Evolutionary conservation across 2,113 vertebrate species (phyloP).

Genomic region (Anarrhichthys ocellatus): DNA sequence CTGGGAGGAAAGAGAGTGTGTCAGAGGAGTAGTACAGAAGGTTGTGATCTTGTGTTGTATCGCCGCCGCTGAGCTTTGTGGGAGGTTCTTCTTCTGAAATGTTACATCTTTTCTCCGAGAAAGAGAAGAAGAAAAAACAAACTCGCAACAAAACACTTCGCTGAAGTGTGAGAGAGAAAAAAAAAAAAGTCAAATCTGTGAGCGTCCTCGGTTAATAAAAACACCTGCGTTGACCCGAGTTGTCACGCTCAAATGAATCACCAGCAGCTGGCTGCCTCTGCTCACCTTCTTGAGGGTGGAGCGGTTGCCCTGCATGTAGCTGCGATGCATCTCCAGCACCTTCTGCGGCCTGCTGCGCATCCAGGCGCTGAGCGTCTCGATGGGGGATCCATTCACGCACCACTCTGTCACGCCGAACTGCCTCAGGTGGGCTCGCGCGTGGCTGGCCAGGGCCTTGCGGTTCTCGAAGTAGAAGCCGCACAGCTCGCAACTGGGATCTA

Average conservation of each 20-base stretch:
- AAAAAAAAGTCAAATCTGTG: not conserved
- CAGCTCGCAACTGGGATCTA: slow-evolving; percentile 93
- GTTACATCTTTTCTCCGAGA: not conserved
- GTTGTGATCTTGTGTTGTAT: slow-evolving; percentile 25
- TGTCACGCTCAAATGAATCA: not conserved
- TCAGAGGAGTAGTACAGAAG: slow-evolving; percentile 30
- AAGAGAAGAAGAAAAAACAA: not conserved
- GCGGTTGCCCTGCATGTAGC: slow-evolving; percentile 91
- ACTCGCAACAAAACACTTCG: not conserved
- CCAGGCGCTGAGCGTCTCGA: slow-evolving; percentile 97
- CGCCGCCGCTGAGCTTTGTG: slow-evolving; percentile 24
- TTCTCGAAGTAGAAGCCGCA: slow-evolving; percentile 98
- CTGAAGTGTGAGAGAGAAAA: slow-evolving; percentile 3
- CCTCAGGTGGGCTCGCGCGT: slow-evolving; percentile 93
- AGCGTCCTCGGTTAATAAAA: not conserved
- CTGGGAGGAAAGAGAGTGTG: slow-evolving; percentile 21
- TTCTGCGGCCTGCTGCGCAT: slow-evolving; percentile 95
- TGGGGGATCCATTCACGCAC: slow-evolving; percentile 98
- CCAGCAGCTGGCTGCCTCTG: not conserved
- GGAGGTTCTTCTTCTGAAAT: slow-evolving; percentile 12
- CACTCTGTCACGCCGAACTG: slow-evolving; percentile 98
- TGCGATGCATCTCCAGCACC: slow-evolving; percentile 91
- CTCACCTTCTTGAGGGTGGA: slow-evolving; percentile 91
- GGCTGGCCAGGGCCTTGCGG: slow-evolving; percentile 95
- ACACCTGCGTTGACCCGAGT: not conserved